phyloP scores from a whole-genome alignment of 2,797 vertebrate species.

The Lithobates pipiens region DNA sequence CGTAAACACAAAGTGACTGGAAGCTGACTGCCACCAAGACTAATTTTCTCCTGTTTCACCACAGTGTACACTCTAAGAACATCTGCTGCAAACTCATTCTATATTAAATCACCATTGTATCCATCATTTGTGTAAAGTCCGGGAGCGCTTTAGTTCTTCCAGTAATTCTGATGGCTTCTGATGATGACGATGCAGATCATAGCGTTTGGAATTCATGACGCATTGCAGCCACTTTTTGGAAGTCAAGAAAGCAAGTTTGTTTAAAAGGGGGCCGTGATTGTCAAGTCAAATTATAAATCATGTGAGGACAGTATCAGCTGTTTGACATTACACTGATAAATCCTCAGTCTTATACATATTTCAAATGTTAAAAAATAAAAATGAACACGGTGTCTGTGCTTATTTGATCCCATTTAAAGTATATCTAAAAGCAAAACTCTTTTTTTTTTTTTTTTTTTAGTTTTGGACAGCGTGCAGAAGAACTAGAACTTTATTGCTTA shows the following conservation, averaged over 20 bases:
- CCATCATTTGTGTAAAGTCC: background rate
- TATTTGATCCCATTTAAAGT: too few relatives aligned
- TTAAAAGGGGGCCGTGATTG: background rate
- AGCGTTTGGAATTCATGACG: background rate
- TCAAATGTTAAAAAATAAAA: too few relatives aligned
- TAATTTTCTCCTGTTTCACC: background rate
- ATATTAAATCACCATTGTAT: background rate
- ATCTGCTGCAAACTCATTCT: background rate
- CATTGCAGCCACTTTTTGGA: background rate
- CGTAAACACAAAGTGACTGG: slow-evolving; percentile 41
- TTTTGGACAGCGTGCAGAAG: too few relatives aligned
- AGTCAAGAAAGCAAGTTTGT: background rate
- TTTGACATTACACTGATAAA: too few relatives aligned
- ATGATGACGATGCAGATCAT: background rate
- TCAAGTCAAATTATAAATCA: background rate
- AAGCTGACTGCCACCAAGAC: background rate
- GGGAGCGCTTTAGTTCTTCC: background rate
- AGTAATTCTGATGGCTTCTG: background rate
- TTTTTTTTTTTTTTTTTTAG: too few relatives aligned
- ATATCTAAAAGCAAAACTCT: too few relatives aligned
- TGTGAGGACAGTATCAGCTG: background rate
- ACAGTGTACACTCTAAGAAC: background rate
- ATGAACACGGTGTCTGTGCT: too few relatives aligned
- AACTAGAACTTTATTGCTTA: too few relatives aligned
- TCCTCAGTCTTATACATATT: too few relatives aligned